Evolutionary conservation across 2,888 invertebrate species (phyloP).

Genomic region (Xanthia togata): DNA sequence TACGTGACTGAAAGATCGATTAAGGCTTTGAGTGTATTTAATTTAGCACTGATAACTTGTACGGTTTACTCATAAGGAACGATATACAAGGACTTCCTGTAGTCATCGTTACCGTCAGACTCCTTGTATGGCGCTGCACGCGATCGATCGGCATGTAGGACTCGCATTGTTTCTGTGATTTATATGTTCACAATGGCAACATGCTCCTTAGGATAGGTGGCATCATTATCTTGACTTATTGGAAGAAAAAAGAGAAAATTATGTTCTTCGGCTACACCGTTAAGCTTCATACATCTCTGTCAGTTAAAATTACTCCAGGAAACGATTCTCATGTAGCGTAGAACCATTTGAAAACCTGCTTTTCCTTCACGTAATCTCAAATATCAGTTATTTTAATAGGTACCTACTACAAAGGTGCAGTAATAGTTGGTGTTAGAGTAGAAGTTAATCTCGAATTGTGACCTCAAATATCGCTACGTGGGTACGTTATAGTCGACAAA

Average conservation of each 20-base stretch:
- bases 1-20: conserved; percentile 20
- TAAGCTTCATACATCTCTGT: conserved; percentile 18
- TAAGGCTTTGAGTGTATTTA: conserved; percentile 52
- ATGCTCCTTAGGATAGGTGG: conserved; percentile 34
- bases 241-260: conserved; percentile 39
- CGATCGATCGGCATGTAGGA: conserved; percentile 62
- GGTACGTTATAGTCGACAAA: conserved; percentile 60
- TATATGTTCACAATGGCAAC: conserved; percentile 58
- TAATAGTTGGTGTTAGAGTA: conserved; percentile 16
- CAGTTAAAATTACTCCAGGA: conserved; percentile 30
- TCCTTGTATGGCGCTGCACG: conserved; percentile 71
- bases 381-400: conserved; percentile 20
- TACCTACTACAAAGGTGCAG: not conserved
- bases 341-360: conserved; percentile 9
- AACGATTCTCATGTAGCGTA: conserved; percentile 24
- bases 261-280: conserved; percentile 23
- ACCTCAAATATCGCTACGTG: conserved; percentile 60
- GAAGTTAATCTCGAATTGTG: conserved; percentile 48
- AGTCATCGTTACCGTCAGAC: conserved; percentile 66
- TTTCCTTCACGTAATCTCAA: conserved; percentile 18
- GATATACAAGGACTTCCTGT: conserved; percentile 78
- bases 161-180: conserved; percentile 64
- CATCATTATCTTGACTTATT: conserved; percentile 50
- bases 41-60: conserved; percentile 70
- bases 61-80: conserved; percentile 69